Percentiles rank a stretch among this genome's conserved stretches.
phyloP scores from a whole-genome alignment of 92 coral and sea anemone species.

The Phenganax marumi region DNA sequence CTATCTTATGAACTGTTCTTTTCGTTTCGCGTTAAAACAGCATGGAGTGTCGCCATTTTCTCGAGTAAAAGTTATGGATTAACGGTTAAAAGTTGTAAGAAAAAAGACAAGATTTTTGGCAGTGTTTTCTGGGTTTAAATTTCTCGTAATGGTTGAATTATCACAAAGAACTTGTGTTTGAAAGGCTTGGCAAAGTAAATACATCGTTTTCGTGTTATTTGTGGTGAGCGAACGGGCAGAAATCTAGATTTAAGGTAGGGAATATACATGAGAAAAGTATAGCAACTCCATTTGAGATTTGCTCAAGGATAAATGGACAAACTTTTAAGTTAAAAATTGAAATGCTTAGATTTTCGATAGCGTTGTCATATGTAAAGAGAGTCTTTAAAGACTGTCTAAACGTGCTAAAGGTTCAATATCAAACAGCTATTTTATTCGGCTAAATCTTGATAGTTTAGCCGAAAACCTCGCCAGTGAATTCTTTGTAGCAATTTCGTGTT shows the following conservation, averaged over 20 bases:
- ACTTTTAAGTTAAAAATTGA: too few relatives aligned
- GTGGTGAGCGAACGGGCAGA: background rate
- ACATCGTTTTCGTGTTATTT: background rate
- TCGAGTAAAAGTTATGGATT: background rate
- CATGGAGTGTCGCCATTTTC: background rate
- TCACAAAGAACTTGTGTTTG: conserved; percentile 7
- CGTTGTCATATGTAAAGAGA: background rate
- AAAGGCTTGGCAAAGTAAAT: background rate
- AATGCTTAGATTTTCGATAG: too few relatives aligned
- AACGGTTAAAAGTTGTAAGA: background rate
- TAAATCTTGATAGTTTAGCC: too few relatives aligned
- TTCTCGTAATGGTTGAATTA: background rate
- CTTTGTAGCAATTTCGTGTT: too few relatives aligned
- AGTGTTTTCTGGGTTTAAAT: background rate
- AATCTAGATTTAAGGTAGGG: background rate
- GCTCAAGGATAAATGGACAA: too few relatives aligned
- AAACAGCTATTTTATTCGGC: too few relatives aligned
- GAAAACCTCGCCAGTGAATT: too few relatives aligned
- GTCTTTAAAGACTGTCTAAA: background rate
- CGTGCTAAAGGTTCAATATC: too few relatives aligned
- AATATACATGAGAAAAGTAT: background rate
- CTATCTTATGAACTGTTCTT: background rate
- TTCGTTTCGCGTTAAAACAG: background rate
- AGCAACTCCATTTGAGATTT: background rate
- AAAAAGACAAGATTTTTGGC: background rate